phyloP scores from a whole-genome alignment of 2,113 vertebrate genomes.

The Corythornis cristatus region DNA sequence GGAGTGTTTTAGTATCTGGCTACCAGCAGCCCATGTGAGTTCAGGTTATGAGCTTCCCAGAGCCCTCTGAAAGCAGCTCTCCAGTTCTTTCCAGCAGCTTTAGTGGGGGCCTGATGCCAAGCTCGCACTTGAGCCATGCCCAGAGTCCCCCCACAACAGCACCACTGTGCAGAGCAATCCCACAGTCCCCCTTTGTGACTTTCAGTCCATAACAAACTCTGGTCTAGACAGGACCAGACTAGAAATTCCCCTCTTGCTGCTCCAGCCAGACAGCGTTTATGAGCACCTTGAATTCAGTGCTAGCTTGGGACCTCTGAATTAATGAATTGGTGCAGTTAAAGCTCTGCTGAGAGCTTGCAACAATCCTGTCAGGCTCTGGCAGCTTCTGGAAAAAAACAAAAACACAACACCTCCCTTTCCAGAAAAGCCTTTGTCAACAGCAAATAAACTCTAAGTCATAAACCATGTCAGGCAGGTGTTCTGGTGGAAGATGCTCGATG shows the following conservation, averaged over 20 bases:
- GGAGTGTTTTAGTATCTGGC: conserved; percentile 11
- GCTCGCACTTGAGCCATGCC: not conserved
- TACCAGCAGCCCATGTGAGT: conserved; percentile 17
- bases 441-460: conserved; percentile 52
- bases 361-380: not conserved
- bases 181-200: conserved; percentile 2
- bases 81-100: conserved; percentile 53
- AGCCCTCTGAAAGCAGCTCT: conserved; percentile 29
- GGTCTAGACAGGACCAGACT: conserved; percentile 60
- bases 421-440: conserved; percentile 67
- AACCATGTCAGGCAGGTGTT: not conserved
- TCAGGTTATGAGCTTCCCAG: conserved; percentile 28
- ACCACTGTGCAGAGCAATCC: not conserved
- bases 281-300: conserved; percentile 55
- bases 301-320: conserved; percentile 27
- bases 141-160: not conserved
- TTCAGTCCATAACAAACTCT: conserved; percentile 42
- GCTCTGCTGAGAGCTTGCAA: not conserved
- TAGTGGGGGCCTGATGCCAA: not conserved
- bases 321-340: conserved; percentile 5
- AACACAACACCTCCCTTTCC: not conserved
- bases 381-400: conserved; percentile 41
- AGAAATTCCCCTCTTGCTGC: conserved; percentile 48
- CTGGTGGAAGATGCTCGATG: not conserved
- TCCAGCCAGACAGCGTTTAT: conserved; percentile 52